Base-by-base conservation (phyloP, 2,113 vertebrate genomes). In the Zapus hudsonius region DNA sequence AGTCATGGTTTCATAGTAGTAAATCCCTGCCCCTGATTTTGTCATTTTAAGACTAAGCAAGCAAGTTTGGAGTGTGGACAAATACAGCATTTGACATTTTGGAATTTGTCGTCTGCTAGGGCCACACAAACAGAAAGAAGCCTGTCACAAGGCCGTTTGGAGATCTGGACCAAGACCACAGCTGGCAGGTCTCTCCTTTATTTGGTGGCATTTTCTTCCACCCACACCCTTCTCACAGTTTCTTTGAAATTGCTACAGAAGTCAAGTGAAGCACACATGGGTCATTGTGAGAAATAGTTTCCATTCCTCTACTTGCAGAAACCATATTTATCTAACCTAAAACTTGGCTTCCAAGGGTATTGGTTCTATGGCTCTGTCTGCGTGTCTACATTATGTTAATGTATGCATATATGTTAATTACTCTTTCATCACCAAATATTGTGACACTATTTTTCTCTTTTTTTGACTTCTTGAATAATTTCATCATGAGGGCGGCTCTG, bases 401-500 rank as follows among this genome's bases (percentile, higher is more conserved):
- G 88, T 93, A 96, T 88, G 67, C 70, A 76, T 67, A 78, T 88
- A 93, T 87, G 81, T 87, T 92, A 93, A 89, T 94, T 94, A 75
- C 63, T 64, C 87, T 52, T 91, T 90, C 59, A 81, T 95, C 47
- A 78, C 92, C 73, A 72, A 94, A 96, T 92, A 91, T 95, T 96
- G 96, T 95, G 93, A 94, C 85, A 79, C 75, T 64, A 27, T 91
- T 94, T 87, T 78, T 64, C 82, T 95, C 66, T 87, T 91, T 94
- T 82, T 92, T 82, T 94, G 67, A 92, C 83, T 95, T 79, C 22
- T 91, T 91, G 95, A 94, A 87, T 90, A 90, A 87, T 93, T 95
- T 89, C 55, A 73, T 81, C 29, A 15, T 40, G 67, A 87, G 12
- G 17, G 63, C 23, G 52, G 29, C 47, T 94, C 57, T 87, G 66